Evolutionary conservation across 2,797 vertebrate genomes (phyloP), one percentile per base, ranked within the genome.

Genomic region (Cyprinodon diabolis): DNA sequence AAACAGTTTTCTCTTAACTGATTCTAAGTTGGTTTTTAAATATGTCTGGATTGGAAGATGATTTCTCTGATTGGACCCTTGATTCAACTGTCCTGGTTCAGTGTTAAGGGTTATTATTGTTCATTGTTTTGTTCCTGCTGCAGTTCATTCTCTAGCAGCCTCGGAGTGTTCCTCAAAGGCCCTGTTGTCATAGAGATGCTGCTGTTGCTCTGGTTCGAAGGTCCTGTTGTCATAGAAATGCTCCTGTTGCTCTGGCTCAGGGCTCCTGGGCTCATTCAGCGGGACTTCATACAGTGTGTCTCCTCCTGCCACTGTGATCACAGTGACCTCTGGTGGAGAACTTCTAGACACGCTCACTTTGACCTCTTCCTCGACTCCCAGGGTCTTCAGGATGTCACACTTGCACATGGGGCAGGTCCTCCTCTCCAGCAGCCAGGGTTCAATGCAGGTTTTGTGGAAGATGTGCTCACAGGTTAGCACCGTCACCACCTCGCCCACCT

Each of bases 381-480:
- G 74, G 77, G 94, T 95, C 85, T 96, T 97, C 78, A 98, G 94
- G 86, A 99, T 98, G 93, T 98, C 96, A 76, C 95, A 97, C 86
- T 98, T 99, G 84, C 97, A 99, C 96, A 99, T 97, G 11, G 97
- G 97, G 81, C 97, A 99, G 12, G 97, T 99, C 81, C 97, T 93
- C 19, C 95, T 96, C 65, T 97, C 97, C 88, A 98, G 93, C 79
- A 99, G 94, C 97, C 97, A 99, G 1, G 97, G 97, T 74, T 98
- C 97, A 70, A 99, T 96, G 79, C 97, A 99, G 74, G 83, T 85
- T 92, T 98, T 97, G 86, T 99, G 97, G 91, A 98, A 99, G 85
- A 98, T 92, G 79, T 99, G 97, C 73, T 96, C 96, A 90, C 98
- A 99, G 1, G 96, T 97, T 37, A 99, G 94, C 86, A 97, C 95